Conservation (phyloP, 2,113 vertebrate genomes). For the Melanostigma gelatinosum region DNA sequence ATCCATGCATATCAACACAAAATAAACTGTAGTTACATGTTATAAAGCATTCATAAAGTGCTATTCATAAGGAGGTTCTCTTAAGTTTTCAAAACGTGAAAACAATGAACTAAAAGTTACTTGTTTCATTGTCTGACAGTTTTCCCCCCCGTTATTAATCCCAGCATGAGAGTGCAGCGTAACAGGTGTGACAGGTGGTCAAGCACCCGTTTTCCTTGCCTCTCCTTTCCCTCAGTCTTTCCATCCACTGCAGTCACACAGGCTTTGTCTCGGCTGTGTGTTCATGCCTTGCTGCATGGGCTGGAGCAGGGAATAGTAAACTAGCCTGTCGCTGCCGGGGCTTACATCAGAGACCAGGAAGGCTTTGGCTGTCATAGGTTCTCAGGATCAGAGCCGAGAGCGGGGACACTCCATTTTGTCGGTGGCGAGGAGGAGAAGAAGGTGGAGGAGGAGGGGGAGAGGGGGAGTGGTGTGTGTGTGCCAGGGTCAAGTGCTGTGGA, state of each 20-base stretch:
- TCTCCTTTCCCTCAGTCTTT: constrained; percentile 48
- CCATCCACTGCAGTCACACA: constrained; percentile 50
- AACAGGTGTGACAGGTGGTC: constrained; percentile 57
- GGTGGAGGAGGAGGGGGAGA: constrained; percentile 18
- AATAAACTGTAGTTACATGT: not conserved
- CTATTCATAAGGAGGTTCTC: not conserved
- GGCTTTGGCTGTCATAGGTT: constrained; percentile 74
- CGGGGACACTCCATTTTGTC: constrained; percentile 74
- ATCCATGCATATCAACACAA: not conserved
- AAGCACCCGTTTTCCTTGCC: constrained; percentile 23
- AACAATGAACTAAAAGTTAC: not conserved
- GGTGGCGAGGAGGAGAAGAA: constrained; percentile 61
- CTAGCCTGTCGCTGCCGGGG: constrained; percentile 64
- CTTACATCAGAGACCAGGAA: constrained; percentile 65
- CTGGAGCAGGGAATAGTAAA: constrained; percentile 57
- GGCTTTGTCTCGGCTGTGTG: constrained; percentile 58
- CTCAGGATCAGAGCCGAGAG: constrained; percentile 73
- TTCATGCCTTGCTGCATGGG: constrained; percentile 41
- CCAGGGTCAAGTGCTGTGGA: constrained; percentile 71
- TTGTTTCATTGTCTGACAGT: not conserved
- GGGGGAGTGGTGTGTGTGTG: constrained; percentile 18
- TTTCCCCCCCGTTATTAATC: not conserved
- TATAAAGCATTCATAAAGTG: not conserved
- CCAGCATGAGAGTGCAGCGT: not conserved
- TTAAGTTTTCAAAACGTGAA: not conserved